Conservation (phyloP, 2,888 invertebrate species). For the Caenorhabditis zanzibari region DNA sequence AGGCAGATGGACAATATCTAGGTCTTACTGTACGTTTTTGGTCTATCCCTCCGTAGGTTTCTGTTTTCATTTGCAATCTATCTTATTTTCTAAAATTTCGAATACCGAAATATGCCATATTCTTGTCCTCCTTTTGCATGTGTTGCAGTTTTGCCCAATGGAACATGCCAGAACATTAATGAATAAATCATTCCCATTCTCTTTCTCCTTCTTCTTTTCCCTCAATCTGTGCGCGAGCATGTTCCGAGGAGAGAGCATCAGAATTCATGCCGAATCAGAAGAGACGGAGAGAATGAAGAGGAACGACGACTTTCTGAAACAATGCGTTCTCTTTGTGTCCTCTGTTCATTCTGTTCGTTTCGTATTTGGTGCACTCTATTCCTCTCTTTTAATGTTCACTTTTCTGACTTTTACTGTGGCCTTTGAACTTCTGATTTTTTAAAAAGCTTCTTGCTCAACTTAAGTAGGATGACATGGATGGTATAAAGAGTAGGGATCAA, state of each 20-base stretch:
- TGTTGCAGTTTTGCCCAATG: constrained; percentile 15
- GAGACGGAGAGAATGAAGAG: constrained; percentile 28
- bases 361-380: constrained; percentile 14
- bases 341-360: constrained; percentile 18
- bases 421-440: constrained; percentile 24
- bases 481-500: too few relatives aligned
- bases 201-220: constrained; percentile 20
- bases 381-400: constrained; percentile 3
- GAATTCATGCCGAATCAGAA: background rate
- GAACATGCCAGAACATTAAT: constrained; percentile 54
- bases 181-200: constrained; percentile 49
- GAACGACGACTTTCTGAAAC: constrained; percentile 35
- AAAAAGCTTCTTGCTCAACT: background rate
- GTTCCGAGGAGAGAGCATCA: constrained; percentile 7
- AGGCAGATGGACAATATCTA: constrained; percentile 3
- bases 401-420: constrained; percentile 21
- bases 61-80: background rate
- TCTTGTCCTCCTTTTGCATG: background rate
- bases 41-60: background rate
- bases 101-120: background rate
- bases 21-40: constrained; percentile 18
- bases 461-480: background rate
- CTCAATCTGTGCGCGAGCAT: constrained; percentile 51
- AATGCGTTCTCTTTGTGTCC: constrained; percentile 31
- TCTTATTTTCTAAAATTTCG: background rate